phyloP scores from a whole-genome alignment of 2,113 vertebrate genomes.

The Lutjanus erythropterus region DNA sequence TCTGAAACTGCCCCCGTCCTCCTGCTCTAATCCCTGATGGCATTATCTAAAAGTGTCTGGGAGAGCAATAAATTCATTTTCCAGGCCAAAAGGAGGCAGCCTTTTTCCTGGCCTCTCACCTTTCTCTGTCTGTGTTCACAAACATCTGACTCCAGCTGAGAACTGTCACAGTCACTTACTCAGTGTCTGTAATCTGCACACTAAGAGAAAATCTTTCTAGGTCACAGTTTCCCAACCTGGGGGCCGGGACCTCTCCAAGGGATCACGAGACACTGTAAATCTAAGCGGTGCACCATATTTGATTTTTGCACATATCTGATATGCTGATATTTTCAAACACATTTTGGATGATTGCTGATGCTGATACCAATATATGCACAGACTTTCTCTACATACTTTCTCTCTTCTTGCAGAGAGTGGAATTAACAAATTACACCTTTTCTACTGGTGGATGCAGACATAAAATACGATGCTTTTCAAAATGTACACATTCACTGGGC shows the following conservation, averaged over 20 bases:
- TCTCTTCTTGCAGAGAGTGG: too few species aligned
- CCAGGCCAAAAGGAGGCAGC: conserved; percentile 42
- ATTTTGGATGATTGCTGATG: too few species aligned
- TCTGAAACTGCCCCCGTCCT: conserved; percentile 46
- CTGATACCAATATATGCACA: too few species aligned
- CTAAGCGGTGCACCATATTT: too few species aligned
- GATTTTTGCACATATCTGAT: too few species aligned
- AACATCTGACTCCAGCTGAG: conserved; percentile 11
- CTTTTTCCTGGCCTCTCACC: conserved; percentile 22
- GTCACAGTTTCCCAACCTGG: conserved; percentile 2
- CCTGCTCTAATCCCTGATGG: conserved; percentile 59
- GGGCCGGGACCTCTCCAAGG: not conserved
- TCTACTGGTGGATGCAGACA: too few species aligned
- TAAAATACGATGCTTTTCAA: too few species aligned
- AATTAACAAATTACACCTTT: too few species aligned
- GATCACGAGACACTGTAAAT: not conserved
- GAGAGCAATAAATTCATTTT: conserved; percentile 56
- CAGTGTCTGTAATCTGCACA: not conserved
- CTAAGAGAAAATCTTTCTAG: not conserved
- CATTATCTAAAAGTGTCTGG: conserved; percentile 63
- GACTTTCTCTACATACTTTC: too few species aligned
- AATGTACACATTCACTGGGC: too few species aligned
- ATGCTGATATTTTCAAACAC: too few species aligned
- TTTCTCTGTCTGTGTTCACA: conserved; percentile 22
- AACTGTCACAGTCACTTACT: conserved; percentile 8